Percentiles rank a stretch among this genome's conserved stretches.
phyloP scores from a whole-genome alignment of 2,113 vertebrate species.

The Labrus mixtus region DNA sequence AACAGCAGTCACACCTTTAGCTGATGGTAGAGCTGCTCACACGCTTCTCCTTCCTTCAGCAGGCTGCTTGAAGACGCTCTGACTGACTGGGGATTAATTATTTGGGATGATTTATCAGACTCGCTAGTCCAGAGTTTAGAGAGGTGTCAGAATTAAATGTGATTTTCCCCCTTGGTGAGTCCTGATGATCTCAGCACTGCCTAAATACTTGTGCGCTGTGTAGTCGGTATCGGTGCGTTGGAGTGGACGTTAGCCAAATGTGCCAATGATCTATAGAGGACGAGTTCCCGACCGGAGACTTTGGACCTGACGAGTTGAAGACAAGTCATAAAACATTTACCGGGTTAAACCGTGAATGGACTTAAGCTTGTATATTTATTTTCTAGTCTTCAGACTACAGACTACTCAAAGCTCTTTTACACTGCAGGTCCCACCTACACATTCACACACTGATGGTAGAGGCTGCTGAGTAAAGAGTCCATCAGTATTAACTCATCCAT shows the following conservation, averaged over 20 bases:
- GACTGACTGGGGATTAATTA: conserved; percentile 86
- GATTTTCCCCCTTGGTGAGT: conserved; percentile 66
- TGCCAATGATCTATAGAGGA: background rate
- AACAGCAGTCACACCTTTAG: conserved; percentile 82
- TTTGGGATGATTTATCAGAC: conserved; percentile 83
- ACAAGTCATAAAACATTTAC: no score
- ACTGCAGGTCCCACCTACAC: no score
- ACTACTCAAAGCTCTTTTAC: no score
- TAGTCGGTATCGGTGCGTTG: conserved; percentile 12
- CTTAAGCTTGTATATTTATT: no score
- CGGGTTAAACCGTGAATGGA: no score
- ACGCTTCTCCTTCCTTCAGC: conserved; percentile 70
- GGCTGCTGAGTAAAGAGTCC: no score
- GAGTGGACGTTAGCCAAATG: conserved; percentile 16
- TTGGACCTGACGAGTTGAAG: no score
- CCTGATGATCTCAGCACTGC: conserved; percentile 42
- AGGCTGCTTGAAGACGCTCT: conserved; percentile 79
- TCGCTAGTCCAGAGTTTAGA: conserved; percentile 79
- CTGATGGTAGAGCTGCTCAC: conserved; percentile 79
- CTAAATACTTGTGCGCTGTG: conserved; percentile 33
- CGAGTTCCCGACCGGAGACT: no score
- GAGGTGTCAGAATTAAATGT: conserved; percentile 78
- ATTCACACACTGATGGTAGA: no score
- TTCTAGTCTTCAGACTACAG: no score
- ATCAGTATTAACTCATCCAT: no score